A percentile compares a stretch with the other conserved stretches of the same genome.
phyloP scores from a whole-genome alignment of 2,888 invertebrate genomes.

The Phortica okadai region DNA sequence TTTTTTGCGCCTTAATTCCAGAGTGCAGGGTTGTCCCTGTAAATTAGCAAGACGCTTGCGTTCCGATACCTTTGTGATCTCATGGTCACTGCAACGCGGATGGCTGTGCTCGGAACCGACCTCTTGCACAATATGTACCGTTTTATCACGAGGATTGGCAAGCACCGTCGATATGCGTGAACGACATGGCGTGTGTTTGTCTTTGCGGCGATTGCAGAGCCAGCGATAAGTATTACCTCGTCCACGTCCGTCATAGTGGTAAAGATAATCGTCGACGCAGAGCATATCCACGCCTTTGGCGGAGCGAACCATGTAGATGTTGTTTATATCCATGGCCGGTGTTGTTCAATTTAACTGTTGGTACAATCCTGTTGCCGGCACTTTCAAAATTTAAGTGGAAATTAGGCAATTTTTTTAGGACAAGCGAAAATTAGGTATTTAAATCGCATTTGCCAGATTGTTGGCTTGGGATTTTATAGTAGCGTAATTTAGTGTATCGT shows the following conservation, averaged over 20 bases:
- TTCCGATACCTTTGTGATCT: conserved; percentile 67
- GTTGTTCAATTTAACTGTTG: conserved; percentile 49
- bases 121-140: conserved; percentile 61
- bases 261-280: conserved; percentile 68
- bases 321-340: conserved; percentile 56
- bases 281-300: conserved; percentile 73
- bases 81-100: conserved; percentile 64
- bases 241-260: conserved; percentile 69
- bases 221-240: conserved; percentile 67
- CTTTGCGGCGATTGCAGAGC: conserved; percentile 70
- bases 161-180: conserved; percentile 66
- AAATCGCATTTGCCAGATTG: not conserved
- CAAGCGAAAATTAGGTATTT: conserved; percentile 14
- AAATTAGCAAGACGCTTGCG: conserved; percentile 64
- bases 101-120: conserved; percentile 63
- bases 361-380: conserved; percentile 54
- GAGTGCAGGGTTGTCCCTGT: conserved; percentile 50
- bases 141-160: conserved; percentile 56
- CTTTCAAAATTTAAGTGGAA: conserved; percentile 60
- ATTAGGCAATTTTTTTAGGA: conserved; percentile 50
- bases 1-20: conserved; percentile 50
- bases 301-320: conserved; percentile 67
- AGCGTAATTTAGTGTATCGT: conserved; percentile 13
- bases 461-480: not conserved
- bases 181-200: conserved; percentile 62